Base-by-base conservation (phyloP, 2,797 vertebrate genomes). In the Limnodromus scolopaceus region DNA sequence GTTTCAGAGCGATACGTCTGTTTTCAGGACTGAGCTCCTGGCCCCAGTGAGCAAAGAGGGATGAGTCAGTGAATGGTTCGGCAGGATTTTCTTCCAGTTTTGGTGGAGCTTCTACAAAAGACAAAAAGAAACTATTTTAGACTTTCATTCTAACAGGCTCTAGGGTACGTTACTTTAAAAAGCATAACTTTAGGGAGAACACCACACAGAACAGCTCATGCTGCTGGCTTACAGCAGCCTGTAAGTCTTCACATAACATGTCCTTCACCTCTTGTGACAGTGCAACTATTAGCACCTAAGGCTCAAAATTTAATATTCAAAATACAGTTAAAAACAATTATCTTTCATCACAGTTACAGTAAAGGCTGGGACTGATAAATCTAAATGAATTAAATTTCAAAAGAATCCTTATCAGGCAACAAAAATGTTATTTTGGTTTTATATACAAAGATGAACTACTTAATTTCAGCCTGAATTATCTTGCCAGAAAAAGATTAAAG, bases 1-100 rank as follows among this genome's bases (percentile, higher is more conserved):
- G 99, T 96, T 99, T 99, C 60, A 99, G 98, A 4, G 99, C 99
- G 36, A 98, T 86, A 11, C 99, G 98, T 32, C 99, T 98, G 81
- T 98, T 98, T 91, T 99, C 99, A 0, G 99, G 98, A 87, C 98
- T 98, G 82, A 99, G 98, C 60, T 99, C 99, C 97, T 99, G 99
- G 90, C 99, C 99, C 99, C 99, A 99, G 97, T 99, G 99, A 91
- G 99, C 98, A 74, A 99, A 99, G 81, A 99, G 98, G 4, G 99
- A 99, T 2, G 99, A 99, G 96, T 99, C 99, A 0, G 99, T 99
- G 98, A 99, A 99, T 0, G 99, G 98, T 15, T 99, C 98, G 0
- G 94, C 96, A 34, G 98, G 98, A 68, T 96, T 97, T 79, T 99
- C 99, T 87, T 99, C 99, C n/a, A 91, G 95, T 92, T 98, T 99